A percentile compares a stretch with the other conserved stretches of the same genome.
These are phyloP conservation scores for Acleris cristana DNA, from an alignment of 2,888 invertebrate genomes.

Conservation along the genomic window DNA sequence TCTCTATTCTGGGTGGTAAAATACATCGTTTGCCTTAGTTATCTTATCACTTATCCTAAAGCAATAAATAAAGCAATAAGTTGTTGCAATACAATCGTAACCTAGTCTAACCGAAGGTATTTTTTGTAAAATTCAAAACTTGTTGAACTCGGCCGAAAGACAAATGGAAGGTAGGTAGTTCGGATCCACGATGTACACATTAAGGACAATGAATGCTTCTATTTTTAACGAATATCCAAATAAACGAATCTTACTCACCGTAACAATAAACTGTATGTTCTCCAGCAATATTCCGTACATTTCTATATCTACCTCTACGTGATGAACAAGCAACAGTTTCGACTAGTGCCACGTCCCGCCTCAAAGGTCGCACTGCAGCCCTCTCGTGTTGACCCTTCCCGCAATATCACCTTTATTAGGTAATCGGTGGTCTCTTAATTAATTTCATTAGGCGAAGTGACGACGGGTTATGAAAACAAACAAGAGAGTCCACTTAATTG, in stretches of 20 bases:
- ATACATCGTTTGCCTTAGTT: too few relatives aligned
- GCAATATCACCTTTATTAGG: slow-evolving; percentile 27
- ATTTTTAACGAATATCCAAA: too few relatives aligned
- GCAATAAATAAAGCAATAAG: too few relatives aligned
- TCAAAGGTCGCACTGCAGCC: slow-evolving; percentile 41
- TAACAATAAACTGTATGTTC: slow-evolving; percentile 85
- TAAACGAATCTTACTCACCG: slow-evolving; percentile 66
- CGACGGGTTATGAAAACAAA: slow-evolving; percentile 34
- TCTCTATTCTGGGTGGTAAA: too few relatives aligned
- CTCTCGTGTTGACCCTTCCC: slow-evolving; percentile 15
- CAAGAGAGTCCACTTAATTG: slow-evolving; percentile 4
- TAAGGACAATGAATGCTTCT: too few relatives aligned
- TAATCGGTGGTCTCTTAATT: slow-evolving; percentile 46
- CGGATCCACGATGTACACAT: too few relatives aligned
- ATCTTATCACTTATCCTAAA: too few relatives aligned
- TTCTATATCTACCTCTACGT: neutral
- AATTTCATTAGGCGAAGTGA: slow-evolving; percentile 47
- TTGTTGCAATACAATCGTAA: too few relatives aligned
- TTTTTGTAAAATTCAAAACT: too few relatives aligned
- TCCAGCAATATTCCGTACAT: slow-evolving; percentile 88
- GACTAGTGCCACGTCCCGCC: slow-evolving; percentile 22
- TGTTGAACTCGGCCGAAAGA: too few relatives aligned
- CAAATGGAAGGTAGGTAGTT: too few relatives aligned
- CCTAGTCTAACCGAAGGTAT: too few relatives aligned
- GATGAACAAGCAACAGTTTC: neutral